Percentiles rank a stretch among this genome's conserved stretches.
Evolutionary conservation across 2,888 invertebrate genomes (phyloP).

Genomic region (Diarsia brunnea): DNA sequence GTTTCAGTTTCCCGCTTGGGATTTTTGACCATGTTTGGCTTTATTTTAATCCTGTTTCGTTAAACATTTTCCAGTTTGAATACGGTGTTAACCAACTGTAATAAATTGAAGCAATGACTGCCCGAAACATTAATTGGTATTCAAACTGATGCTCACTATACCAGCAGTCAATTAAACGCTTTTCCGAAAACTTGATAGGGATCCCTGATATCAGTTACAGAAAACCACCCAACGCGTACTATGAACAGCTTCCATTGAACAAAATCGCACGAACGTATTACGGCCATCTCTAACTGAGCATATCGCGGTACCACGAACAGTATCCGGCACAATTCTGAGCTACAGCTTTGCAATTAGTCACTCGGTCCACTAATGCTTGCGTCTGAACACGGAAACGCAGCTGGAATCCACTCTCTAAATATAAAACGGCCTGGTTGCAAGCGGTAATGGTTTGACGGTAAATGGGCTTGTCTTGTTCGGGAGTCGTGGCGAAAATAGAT

Average conservation of each 20-base stretch:
- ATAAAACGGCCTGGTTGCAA: constrained; percentile 66
- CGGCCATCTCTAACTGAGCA: constrained; percentile 48
- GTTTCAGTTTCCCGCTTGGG: constrained; percentile 32
- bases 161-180: neutral
- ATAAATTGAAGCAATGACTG: neutral
- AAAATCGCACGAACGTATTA: constrained; percentile 49
- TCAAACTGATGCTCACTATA: neutral
- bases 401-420: constrained; percentile 67
- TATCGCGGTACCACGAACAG: constrained; percentile 67
- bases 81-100: neutral
- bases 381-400: constrained; percentile 65
- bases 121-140: neutral
- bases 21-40: constrained; percentile 30
- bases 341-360: constrained; percentile 74
- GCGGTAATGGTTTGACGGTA: constrained; percentile 55
- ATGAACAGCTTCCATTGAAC: constrained; percentile 38
- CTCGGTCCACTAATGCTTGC: constrained; percentile 65
- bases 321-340: constrained; percentile 73
- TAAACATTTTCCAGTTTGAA: constrained; percentile 11
- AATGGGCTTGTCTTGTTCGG: constrained; percentile 58
- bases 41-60: constrained; percentile 29
- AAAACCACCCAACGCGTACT: constrained; percentile 24
- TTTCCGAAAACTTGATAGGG: neutral
- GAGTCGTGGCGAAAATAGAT: constrained; percentile 58
- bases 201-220: constrained; percentile 17